A percentile compares a stretch with the other conserved stretches of the same genome.
These are phyloP conservation scores for Mionectes olivaceus DNA, from an alignment of 2,797 vertebrate species.

Conservation along the genomic window DNA sequence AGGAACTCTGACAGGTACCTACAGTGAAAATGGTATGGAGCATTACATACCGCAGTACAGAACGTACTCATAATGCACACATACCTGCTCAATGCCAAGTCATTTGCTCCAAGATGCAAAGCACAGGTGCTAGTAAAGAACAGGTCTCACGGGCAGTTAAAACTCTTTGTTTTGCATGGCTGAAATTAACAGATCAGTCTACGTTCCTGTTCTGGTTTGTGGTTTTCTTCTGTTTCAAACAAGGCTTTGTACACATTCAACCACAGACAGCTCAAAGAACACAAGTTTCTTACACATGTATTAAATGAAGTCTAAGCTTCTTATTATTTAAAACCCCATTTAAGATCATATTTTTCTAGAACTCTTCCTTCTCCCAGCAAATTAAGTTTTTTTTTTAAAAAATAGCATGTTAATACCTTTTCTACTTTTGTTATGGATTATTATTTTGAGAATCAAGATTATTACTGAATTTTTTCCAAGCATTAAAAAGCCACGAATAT, in stretches of 20 bases:
- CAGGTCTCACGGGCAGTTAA: not conserved
- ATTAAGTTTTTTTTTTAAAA: not conserved
- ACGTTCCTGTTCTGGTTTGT: not conserved
- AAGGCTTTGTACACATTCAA: not conserved
- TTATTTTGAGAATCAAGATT: not conserved
- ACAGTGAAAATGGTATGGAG: not conserved
- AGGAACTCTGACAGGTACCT: constrained; percentile 99
- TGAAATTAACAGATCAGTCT: not conserved
- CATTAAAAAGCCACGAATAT: not conserved
- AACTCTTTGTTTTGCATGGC: not conserved
- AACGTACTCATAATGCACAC: fast-evolving
- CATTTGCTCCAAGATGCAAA: not conserved
- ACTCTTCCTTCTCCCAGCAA: not conserved
- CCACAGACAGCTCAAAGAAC: not conserved
- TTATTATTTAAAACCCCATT: not conserved
- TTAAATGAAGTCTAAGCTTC: not conserved
- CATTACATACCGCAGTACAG: not conserved
- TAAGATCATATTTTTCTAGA: not conserved
- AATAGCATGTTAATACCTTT: not conserved
- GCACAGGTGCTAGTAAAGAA: not conserved
- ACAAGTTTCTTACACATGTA: not conserved
- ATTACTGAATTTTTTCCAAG: not conserved
- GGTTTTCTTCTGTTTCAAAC: not conserved
- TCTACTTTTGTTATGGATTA: not conserved
- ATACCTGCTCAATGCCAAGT: fast-evolving